Evolutionary conservation across 2,888 invertebrate genomes (phyloP), one percentile per base, ranked within the genome.

Genomic region (Cryptophagus acutangulus): DNA sequence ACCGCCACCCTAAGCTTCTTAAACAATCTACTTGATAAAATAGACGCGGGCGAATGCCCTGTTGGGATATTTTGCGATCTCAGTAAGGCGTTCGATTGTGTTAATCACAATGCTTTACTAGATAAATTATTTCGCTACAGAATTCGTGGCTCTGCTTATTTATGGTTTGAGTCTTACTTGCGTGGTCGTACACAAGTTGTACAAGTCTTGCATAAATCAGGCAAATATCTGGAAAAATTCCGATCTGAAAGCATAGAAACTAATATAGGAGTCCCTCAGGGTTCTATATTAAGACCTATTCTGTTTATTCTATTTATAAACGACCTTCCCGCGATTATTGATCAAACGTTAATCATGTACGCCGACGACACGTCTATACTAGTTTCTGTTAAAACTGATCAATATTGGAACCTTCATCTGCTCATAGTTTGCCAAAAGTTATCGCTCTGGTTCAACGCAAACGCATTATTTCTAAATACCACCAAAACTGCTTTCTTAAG

Each of bases 11-110:
- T 8, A 6, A n/a, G n/a, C 9, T 29, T 29, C 29, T 5, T 29
- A 8, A 10, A 29, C 29, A 12, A 5, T 5, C 8, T 29, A n/a
- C 8, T 29, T 6, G 10, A 29, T 5, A 8, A 10, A 6, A 10
- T 29, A n/a, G 29, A 29, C 29, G 6, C 8, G 8, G 29, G 29
- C 6, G 29, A 29, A 12, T 29, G 29, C 10, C 29, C 29, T 29
- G 29, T 29, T 8, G 29, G 29, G 10, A 29, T 29, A 5, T 29
- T 29, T 29, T 29, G 29, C 29, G 29, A 29, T 29, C 29, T 29
- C n/a, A 29, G 29, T 29, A 20, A n/a, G n/a, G 24, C 24, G 6
- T 20, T 20, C n/a, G 24, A 20, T 20, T 20, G 24, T 20, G 24
- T 20, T 20, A n/a, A 20, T n/a, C 24, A 20, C 24, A n/a, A n/a